Evolutionary conservation across 2,888 invertebrate genomes (phyloP), one percentile per base, ranked within the genome.

Genomic region (Caenorhabditis virilis): DNA sequence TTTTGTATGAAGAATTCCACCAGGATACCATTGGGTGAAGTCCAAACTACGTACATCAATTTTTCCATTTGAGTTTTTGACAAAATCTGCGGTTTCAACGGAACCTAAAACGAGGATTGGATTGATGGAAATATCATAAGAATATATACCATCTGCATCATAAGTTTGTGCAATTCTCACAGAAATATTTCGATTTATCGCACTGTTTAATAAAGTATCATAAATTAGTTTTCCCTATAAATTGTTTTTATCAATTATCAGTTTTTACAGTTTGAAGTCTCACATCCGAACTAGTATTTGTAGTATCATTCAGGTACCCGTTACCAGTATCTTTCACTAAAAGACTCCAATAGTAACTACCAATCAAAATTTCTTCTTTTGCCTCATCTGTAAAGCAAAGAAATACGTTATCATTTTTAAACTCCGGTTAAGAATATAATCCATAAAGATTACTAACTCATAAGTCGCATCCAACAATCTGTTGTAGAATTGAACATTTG

Each of bases 311-410:
- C 11, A 49, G 47, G 46, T 67, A 68, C 20, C 50, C 54, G 26
- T 76, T 69, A 11, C 71, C 76, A 7, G 78, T 77, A 16, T 95
- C 92, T 69, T 88, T 88, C 77, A 89, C 89, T 73, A 89, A 88
- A 83, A 97, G 87, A 13, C 91, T 90, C 95, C 95, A 97, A 86
- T 97, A 95, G 83, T 91, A 90, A 18, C 93, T 91, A 0, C 91
- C 93, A 82, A 97, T 93, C 84, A 94, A 91, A 82, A 97, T 89
- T 30, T 89, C 88, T 52, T 87, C 84, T 82, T 89, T 88, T 52
- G 95, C 93, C 75, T 88, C 87, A 54, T 88, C 87, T 72, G 50
- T 38, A 62, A 47, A 1, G 18, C 6, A 30, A 30, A 20, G 7
- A 38, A 38, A n/a, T n/a, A n/a, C n/a, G n/a, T n/a, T n/a, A n/a